These are phyloP conservation scores for Pygathrix nemaeus DNA, from an alignment of 2,113 vertebrate species.

Conservation along the genomic window DNA sequence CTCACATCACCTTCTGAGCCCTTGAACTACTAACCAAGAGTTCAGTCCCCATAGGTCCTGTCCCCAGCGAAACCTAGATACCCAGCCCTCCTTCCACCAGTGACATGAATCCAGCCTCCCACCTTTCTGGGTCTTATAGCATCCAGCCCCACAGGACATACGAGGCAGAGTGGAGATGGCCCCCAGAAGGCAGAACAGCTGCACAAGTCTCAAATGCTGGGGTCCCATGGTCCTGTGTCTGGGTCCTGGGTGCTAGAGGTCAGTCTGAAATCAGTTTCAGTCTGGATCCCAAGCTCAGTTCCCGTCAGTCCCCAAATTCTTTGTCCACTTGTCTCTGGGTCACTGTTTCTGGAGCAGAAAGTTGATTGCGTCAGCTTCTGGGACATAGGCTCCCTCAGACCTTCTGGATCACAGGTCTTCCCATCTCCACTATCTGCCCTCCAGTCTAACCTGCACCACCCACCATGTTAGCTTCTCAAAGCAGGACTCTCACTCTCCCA, in stretches of 20 bases:
- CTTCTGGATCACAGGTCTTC: neutral
- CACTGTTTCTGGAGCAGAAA: slow-evolving; percentile 48
- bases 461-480: neutral
- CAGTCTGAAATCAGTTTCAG: slow-evolving; percentile 37
- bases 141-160: slow-evolving; percentile 50
- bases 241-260: slow-evolving; percentile 14
- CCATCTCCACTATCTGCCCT: neutral
- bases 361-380: slow-evolving; percentile 17
- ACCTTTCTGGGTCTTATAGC: neutral
- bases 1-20: neutral
- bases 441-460: neutral
- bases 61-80: neutral
- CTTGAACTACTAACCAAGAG: neutral
- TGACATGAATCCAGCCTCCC: neutral
- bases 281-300: slow-evolving; percentile 8
- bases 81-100: neutral
- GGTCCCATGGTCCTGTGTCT: slow-evolving; percentile 39
- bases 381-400: neutral
- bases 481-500: neutral
- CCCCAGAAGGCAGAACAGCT: slow-evolving; percentile 68
- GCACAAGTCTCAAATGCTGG: neutral
- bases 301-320: slow-evolving; percentile 11
- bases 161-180: slow-evolving; percentile 53
- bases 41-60: neutral
- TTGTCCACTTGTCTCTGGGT: slow-evolving; percentile 24